Evolutionary conservation across 2,888 invertebrate genomes (phyloP).

Genomic region (Microlaimidae sp.): DNA sequence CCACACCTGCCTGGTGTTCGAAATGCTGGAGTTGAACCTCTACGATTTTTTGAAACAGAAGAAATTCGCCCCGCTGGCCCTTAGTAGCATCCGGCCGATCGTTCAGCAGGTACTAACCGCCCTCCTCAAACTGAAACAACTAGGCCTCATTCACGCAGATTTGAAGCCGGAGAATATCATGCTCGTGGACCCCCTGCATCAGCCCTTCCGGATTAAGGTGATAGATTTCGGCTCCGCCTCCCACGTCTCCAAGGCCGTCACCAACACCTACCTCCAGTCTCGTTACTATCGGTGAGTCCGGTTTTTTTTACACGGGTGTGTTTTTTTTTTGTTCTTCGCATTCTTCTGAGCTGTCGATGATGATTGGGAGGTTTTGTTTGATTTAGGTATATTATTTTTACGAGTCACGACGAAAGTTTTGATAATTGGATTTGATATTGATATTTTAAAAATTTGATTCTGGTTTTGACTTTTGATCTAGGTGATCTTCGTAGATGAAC

Average conservation of each 20-base stretch:
- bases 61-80: conserved; percentile 93
- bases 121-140: conserved; percentile 63
- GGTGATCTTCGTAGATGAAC: too few species aligned
- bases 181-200: conserved; percentile 92
- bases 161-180: conserved; percentile 99
- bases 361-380: too few species aligned
- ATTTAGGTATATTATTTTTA: too few species aligned
- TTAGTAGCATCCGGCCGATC: conserved; percentile 95
- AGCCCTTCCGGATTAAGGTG: conserved; percentile 96
- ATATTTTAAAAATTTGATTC: too few species aligned
- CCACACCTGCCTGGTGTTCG: conserved; percentile 97
- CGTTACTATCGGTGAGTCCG: conserved; percentile 69
- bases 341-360: too few species aligned
- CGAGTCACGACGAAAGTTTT: too few species aligned
- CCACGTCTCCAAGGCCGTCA: conserved; percentile 96
- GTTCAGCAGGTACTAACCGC: conserved; percentile 85
- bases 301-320: too few species aligned
- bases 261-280: conserved; percentile 97
- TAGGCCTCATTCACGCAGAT: conserved; percentile 97
- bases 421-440: too few species aligned
- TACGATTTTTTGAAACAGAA: conserved; percentile 99
- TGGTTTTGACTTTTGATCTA: too few species aligned
- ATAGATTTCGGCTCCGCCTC: conserved; percentile 99
- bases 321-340: too few species aligned
- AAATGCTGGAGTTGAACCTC: conserved; percentile 98